Base-by-base conservation (phyloP, 2,888 invertebrate species). In the Amorpha juglandis region DNA sequence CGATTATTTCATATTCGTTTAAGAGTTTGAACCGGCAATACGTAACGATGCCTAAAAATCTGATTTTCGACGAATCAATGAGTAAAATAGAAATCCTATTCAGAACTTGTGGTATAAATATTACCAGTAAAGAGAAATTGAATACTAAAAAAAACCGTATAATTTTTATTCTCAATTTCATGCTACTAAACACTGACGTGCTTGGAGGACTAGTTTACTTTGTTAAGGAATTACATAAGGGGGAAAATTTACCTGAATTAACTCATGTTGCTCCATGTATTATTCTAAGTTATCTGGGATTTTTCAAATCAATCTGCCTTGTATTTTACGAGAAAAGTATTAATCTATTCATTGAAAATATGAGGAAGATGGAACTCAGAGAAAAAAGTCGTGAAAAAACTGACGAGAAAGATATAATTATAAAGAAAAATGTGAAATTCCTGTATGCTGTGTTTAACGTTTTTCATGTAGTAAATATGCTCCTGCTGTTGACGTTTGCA, bases 181-280 rank as follows among this genome's bases (percentile, higher is more conserved):
- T 84, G 0, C 83, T 79, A 78, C 52, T 86, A 0, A 80, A 82
- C 65, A 66, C 50, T 0, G 86, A 83, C 21, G 35, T 82, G 0
- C 8, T 68, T 0, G 87, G 87, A 0, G 82, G 72, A 0, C 62
- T 87, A 3, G 70, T 69, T 1, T 85, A 78, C 78, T 78, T 88
- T 9, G 67, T 80, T 52, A 67, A 74, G 9, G 83, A 81, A 0
- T 70, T 83, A 0, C 19, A 27, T 0, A 72, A 70, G 0, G 83
- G 81, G 0, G 78, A 79, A 65, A 79, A 73, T 7, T 82, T 88
- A 4, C 74, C 75, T 0, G 75, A 77, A 33, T 58, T 88, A 0
- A 86, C 86, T 0, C 83, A 78, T 52, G 73, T 74, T 0, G 77
- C 82, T 0, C 89, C 89, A 0, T 87, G 88, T 52, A 70, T 86